These are phyloP conservation scores for Drosophila asahinai DNA, from an alignment of 1,140 invertebrate genomes.

Conservation along the genomic window DNA sequence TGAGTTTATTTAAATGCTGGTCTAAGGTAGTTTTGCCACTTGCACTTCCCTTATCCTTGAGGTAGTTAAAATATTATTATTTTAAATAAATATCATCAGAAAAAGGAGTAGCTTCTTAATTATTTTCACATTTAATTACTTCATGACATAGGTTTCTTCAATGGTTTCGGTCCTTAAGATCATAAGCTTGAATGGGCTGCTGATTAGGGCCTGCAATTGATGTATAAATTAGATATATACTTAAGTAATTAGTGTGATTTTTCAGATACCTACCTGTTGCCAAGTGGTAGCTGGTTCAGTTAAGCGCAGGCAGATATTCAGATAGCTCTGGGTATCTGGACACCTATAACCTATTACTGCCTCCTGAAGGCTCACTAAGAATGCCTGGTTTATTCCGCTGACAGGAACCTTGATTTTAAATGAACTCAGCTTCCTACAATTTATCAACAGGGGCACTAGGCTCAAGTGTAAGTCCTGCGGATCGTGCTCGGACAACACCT, in stretches of 20 bases:
- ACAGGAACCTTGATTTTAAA: slow-evolving; percentile 2
- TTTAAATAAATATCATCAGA: not conserved
- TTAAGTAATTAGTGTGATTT: not conserved
- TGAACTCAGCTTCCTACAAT: slow-evolving; percentile 3
- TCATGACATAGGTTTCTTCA: not conserved
- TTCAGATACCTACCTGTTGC: not conserved
- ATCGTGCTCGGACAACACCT: slow-evolving; percentile 7
- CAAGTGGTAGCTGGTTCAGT: not conserved
- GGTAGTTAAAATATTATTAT: no score
- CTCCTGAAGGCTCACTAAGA: not conserved
- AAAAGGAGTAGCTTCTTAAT: not conserved
- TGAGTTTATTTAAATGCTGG: slow-evolving; percentile 27
- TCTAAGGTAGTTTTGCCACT: not conserved
- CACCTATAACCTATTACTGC: not conserved
- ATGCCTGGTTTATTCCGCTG: not conserved
- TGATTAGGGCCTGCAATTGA: slow-evolving; percentile 3
- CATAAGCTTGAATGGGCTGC: not conserved
- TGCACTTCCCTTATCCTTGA: not conserved
- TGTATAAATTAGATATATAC: not conserved
- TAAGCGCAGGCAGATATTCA: not conserved
- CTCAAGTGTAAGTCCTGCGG: not conserved
- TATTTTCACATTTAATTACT: not conserved
- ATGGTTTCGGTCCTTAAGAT: not conserved
- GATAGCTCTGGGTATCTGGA: not conserved
- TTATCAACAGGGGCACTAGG: not conserved